Base-by-base conservation (phyloP, 2,113 vertebrate species). In the Chamaea fasciata region DNA sequence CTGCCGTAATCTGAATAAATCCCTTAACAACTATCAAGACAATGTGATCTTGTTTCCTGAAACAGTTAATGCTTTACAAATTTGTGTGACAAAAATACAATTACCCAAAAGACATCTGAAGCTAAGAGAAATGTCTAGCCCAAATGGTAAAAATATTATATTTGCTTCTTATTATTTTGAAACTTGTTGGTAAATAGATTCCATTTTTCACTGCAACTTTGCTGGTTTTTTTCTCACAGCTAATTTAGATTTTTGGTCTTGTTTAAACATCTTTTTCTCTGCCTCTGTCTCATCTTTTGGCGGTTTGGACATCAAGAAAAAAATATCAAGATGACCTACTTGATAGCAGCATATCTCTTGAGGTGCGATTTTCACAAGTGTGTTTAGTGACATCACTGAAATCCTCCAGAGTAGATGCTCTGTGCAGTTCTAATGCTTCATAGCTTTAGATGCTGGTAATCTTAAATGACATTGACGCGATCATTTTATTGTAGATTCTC, bases 261-360 rank as follows among this genome's bases (percentile, higher is more conserved):
- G 59, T 95, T 94, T 46, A 83, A 79, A 97, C 55, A 10, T 39
- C 37, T 39, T 39, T 39, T 39, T 39, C 37, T 39, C 37, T 39
- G 10, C 44, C 67, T 94, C 69, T 97, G 83, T 87, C 53, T 31
- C 24, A 67, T 86, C 78, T 96, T 90, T 90, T 78, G 20, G 87
- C 65, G 89, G 19, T 89, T 92, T 94, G 75, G 30, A 52, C 28
- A 35, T 52, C 37, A 92, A 91, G 41, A 35, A 87, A 70, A 84
- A 88, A 42, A 44, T 20, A 4, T 39, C 0, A 8, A 37, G 39
- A 15, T 60, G n/a, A 56, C 12, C 10, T 55, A 27, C 23, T 59
- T 7, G 44, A 47, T 50, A 60, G 41, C 23, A 93, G 7, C 10
- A n/a, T 46, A 63, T 13, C 22, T 60, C 30, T 56, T 52, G 23